phyloP scores from a whole-genome alignment of 2,888 invertebrate genomes.

The Pandemis corylana region DNA sequence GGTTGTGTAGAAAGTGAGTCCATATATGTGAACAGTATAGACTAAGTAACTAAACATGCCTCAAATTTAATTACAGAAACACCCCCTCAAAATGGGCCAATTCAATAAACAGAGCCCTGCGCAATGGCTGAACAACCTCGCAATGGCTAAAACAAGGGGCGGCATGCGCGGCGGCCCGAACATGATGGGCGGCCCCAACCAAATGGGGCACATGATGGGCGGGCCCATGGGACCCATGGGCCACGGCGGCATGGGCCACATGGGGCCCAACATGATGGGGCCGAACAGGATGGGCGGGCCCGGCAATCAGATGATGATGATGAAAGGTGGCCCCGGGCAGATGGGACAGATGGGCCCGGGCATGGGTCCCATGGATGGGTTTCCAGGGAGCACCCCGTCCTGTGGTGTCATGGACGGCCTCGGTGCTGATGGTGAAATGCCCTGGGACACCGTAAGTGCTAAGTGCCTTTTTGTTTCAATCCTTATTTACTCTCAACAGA shows the following conservation, averaged over 20 bases:
- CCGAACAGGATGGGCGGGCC: conserved; percentile 78
- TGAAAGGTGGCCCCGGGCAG: conserved; percentile 77
- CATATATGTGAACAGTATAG: no score
- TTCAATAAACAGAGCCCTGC: conserved; percentile 93
- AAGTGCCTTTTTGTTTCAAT: neutral
- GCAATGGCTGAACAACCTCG: conserved; percentile 91
- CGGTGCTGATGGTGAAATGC: conserved; percentile 86
- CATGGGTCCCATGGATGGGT: conserved; percentile 83
- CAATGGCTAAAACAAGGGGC: conserved; percentile 90
- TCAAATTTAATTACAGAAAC: conserved; percentile 87
- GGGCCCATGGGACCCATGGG: conserved; percentile 82
- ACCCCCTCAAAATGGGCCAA: conserved; percentile 95
- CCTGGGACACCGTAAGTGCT: conserved; percentile 83
- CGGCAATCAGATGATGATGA: conserved; percentile 81
- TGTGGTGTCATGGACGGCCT: conserved; percentile 85
- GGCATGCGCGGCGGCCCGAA: conserved; percentile 84
- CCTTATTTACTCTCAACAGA: neutral
- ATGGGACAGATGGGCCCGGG: conserved; percentile 80
- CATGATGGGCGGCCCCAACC: conserved; percentile 82
- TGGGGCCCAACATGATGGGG: conserved; percentile 82
- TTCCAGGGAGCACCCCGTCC: conserved; percentile 85
- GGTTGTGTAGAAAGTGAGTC: no score
- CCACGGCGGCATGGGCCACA: conserved; percentile 77
- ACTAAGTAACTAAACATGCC: neutral
- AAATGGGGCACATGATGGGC: conserved; percentile 82